These are phyloP conservation scores for Prosopocoilus inquinatus DNA, from an alignment of 2,888 invertebrate genomes.

Conservation along the genomic window DNA sequence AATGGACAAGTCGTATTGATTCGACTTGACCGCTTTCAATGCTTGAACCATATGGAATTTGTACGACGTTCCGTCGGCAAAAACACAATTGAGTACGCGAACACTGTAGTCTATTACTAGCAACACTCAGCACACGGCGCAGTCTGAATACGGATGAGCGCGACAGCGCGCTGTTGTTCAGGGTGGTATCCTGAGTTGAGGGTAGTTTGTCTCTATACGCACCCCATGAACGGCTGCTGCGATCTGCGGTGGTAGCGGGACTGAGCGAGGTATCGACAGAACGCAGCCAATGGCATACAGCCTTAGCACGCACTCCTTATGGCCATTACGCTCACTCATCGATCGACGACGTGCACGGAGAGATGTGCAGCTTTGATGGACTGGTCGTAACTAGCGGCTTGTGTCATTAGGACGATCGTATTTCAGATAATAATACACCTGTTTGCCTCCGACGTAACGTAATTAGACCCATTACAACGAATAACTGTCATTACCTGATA, in stretches of 20 bases:
- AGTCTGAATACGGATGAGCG: conserved; percentile 17
- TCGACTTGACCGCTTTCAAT: conserved; percentile 77
- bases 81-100: conserved; percentile 7
- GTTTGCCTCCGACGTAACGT: too few species aligned
- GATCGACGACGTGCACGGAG: conserved; percentile 35
- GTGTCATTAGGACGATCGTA: not conserved
- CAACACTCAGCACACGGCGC: conserved; percentile 9
- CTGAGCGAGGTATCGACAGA: conserved; percentile 39
- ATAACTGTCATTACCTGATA: too few species aligned
- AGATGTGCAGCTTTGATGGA: conserved; percentile 23
- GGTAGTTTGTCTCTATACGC: conserved; percentile 35
- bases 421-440: too few species aligned
- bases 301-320: conserved; percentile 49
- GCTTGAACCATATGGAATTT: conserved; percentile 74
- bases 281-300: conserved; percentile 46
- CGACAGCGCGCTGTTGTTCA: conserved; percentile 4
- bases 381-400: conserved; percentile 15
- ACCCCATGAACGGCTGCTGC: conserved; percentile 39
- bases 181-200: conserved; percentile 20
- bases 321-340: conserved; percentile 48
- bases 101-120: conserved; percentile 2
- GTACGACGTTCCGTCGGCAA: not conserved
- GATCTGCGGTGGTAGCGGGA: conserved; percentile 38
- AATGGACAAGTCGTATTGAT: conserved; percentile 74
- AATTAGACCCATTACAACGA: conserved; percentile 9